These are phyloP conservation scores for Bambusicola thoracicus DNA, from an alignment of 2,113 vertebrate species.

Conservation along the genomic window DNA sequence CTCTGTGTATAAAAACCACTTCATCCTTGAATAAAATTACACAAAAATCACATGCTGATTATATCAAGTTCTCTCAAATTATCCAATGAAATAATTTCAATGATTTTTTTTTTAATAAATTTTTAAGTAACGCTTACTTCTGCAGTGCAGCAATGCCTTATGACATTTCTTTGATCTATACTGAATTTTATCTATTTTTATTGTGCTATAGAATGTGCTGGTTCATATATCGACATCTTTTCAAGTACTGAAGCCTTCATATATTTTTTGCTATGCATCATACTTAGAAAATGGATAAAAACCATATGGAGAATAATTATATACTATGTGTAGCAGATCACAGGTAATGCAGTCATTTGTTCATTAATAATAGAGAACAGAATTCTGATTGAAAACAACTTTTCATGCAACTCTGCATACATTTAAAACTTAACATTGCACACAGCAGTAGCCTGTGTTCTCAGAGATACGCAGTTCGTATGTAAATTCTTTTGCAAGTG, in stretches of 20 bases:
- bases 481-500: fast-evolving
- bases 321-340: not conserved
- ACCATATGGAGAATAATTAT: constrained; percentile 52
- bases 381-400: constrained; percentile 1
- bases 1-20: not conserved
- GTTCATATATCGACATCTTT: constrained; percentile 64
- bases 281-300: constrained; percentile 17
- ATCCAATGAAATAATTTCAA: constrained; percentile 56
- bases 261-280: constrained; percentile 22
- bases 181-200: constrained; percentile 59
- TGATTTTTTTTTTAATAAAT: constrained; percentile 56
- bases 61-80: constrained; percentile 35
- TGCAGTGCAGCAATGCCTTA: constrained; percentile 14
- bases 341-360: constrained; percentile 37
- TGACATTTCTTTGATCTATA: constrained; percentile 65
- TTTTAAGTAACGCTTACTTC: constrained; percentile 67
- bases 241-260: constrained; percentile 59
- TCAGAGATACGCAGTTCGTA: fast-evolving
- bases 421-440: not conserved
- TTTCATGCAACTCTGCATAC: not conserved
- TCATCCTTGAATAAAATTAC: not conserved
- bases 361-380: constrained; percentile 63
- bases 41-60: constrained; percentile 30
- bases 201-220: constrained; percentile 39
- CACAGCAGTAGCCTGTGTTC: fast-evolving